These are phyloP conservation scores for Antheraea assamensis DNA, from an alignment of 2,888 invertebrate genomes.

Conservation along the genomic window DNA sequence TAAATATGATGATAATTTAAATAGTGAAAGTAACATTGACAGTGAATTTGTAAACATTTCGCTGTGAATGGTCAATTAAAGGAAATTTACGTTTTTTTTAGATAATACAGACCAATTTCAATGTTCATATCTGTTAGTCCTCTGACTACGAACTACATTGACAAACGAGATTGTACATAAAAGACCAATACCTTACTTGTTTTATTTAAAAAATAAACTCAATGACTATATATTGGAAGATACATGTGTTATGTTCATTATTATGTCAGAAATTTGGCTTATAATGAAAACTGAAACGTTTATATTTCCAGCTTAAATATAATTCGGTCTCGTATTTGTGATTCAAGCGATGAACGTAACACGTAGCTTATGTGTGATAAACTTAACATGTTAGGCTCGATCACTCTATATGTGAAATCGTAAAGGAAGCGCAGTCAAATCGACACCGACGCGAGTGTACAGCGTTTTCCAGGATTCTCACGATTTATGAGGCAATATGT, in stretches of 20 bases:
- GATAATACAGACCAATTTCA: no score
- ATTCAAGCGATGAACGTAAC: not conserved
- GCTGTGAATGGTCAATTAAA: no score
- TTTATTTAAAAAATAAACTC: not conserved
- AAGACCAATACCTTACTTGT: no score
- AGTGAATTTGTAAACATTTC: no score
- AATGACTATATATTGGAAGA: no score
- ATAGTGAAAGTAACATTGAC: no score
- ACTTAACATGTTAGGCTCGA: conserved; percentile 51
- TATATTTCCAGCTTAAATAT: not conserved
- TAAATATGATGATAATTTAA: no score
- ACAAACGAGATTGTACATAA: no score
- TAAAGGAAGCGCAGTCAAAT: conserved; percentile 79
- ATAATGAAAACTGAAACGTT: not conserved
- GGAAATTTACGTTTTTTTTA: no score
- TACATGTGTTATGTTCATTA: not conserved
- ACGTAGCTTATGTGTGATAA: conserved; percentile 26
- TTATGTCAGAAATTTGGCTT: not conserved
- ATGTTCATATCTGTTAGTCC: no score
- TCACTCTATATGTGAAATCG: conserved; percentile 71
- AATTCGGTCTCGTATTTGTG: not conserved
- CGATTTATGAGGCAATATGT: conserved; percentile 83
- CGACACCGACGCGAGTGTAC: conserved; percentile 73
- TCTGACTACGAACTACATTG: no score
- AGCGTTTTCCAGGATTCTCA: conserved; percentile 76